These are phyloP conservation scores for Steatocranus sp. DNA, from an alignment of 2,797 vertebrate genomes.

Conservation along the genomic window DNA sequence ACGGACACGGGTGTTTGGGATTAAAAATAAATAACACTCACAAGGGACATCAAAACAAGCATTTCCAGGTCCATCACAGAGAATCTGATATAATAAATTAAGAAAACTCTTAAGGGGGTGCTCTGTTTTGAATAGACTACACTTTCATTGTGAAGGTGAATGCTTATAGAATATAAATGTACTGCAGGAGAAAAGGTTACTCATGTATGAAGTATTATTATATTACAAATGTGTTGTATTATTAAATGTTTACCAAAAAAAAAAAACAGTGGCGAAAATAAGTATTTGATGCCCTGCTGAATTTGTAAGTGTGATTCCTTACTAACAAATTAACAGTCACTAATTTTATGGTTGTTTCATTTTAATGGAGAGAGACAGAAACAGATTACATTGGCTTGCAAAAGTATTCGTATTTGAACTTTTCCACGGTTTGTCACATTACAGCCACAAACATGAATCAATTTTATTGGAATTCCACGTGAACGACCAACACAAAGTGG, in stretches of 20 bases:
- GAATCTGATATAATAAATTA: constrained; percentile 11
- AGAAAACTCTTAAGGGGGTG: constrained; percentile 15
- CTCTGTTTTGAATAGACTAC: constrained; percentile 3
- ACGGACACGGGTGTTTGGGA: constrained; percentile 34
- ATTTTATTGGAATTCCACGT: too few species aligned
- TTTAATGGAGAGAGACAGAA: too few species aligned
- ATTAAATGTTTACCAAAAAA: not conserved
- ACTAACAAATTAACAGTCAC: too few species aligned
- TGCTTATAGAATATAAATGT: not conserved
- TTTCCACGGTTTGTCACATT: too few species aligned
- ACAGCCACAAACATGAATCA: too few species aligned
- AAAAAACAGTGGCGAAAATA: not conserved
- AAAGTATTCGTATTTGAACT: too few species aligned
- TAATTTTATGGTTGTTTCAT: too few species aligned
- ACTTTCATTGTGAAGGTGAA: constrained; percentile 6
- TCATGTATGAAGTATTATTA: not conserved
- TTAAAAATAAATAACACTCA: constrained; percentile 41
- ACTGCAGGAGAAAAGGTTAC: not conserved
- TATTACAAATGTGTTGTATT: not conserved
- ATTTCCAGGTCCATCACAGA: constrained; percentile 26
- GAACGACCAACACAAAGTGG: too few species aligned
- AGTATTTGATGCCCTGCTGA: not conserved
- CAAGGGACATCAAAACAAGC: constrained; percentile 33
- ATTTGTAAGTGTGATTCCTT: not conserved
- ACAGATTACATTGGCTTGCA: too few species aligned